Base-by-base conservation (phyloP, 1,140 invertebrate species). In the Philotrypesis tridentata region DNA sequence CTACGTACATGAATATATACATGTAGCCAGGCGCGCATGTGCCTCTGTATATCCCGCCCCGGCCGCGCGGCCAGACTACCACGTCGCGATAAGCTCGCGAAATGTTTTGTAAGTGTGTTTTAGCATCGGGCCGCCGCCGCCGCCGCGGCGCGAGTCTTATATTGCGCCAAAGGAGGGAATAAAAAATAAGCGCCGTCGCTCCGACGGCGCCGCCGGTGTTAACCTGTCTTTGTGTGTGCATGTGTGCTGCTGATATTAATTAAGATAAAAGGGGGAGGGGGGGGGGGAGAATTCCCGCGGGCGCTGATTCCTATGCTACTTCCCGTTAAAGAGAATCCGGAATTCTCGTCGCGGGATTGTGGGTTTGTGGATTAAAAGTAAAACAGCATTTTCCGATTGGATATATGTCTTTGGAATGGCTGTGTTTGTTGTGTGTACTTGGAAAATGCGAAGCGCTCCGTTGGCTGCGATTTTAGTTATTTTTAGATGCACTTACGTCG, bases 241-340 rank as follows among this genome's bases (percentile, higher is more conserved):
- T n/a, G 23, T 14, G 5, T 9, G 33, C 33, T 37, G 33, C 73
- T 55, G 80, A 82, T 82, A 82, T 82, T 82, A 82, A 82, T 82
- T 82, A 82, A 82, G 80, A 82, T 82, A 82, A 71, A 2, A 43
- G 67, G n/a, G n/a, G n/a, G n/a, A n/a, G n/a, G n/a, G n/a, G n/a
- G n/a, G n/a, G n/a, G n/a, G n/a, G n/a, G n/a, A n/a, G n/a, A n/a
- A n/a, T n/a, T n/a, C n/a, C n/a, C n/a, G n/a, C n/a, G n/a, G n/a
- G n/a, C n/a, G n/a, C 65, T 82, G 40, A 82, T 82, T 63, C 80
- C 77, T 55, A 37, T 37, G 73, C 71, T 82, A 71, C 63, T 76
- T 82, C 67, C 72, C 72, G 73, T 61, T 77, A 70, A 76, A 76
- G 65, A 71, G 65, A 76, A 75, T 76, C 65, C 37, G 79, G 40